A percentile compares a stretch with the other conserved stretches of the same genome.
phyloP scores from a whole-genome alignment of 2,888 invertebrate genomes.

The Clunio marinus region DNA sequence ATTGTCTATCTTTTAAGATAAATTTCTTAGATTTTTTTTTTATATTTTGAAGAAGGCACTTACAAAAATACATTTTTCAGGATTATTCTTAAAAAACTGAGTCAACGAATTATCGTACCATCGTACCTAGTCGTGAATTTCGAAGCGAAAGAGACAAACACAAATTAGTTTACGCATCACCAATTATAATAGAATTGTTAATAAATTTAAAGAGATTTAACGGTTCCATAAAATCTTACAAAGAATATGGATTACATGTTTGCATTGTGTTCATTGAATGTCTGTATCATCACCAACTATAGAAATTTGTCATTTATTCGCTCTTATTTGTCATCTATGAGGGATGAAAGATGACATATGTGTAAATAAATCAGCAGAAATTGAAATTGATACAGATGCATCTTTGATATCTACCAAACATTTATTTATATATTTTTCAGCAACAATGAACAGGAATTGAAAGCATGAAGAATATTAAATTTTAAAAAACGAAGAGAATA shows the following conservation, averaged over 20 bases:
- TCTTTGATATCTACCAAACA: background rate
- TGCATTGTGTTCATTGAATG: background rate
- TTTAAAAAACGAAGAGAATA: no score
- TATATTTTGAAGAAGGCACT: no score
- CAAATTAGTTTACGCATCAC: background rate
- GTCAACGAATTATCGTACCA: no score
- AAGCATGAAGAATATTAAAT: no score
- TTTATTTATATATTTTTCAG: no score
- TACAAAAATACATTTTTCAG: no score
- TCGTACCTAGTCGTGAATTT: no score
- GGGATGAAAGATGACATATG: conserved; percentile 39
- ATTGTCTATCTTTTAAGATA: no score
- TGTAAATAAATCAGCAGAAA: conserved; percentile 37
- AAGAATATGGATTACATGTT: conserved; percentile 29
- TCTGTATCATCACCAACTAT: conserved; percentile 19
- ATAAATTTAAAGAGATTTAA: conserved; percentile 39
- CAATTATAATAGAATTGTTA: conserved; percentile 12
- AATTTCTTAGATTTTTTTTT: no score
- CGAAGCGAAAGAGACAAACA: no score
- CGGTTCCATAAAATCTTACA: conserved; percentile 27
- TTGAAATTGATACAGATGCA: conserved; percentile 39
- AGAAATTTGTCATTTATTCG: conserved; percentile 34
- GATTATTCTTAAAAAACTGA: no score
- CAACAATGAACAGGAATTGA: no score
- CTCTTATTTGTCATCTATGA: background rate